These are phyloP conservation scores for Sternotherus odoratus DNA, from an alignment of 2,797 vertebrate species.

Conservation along the genomic window DNA sequence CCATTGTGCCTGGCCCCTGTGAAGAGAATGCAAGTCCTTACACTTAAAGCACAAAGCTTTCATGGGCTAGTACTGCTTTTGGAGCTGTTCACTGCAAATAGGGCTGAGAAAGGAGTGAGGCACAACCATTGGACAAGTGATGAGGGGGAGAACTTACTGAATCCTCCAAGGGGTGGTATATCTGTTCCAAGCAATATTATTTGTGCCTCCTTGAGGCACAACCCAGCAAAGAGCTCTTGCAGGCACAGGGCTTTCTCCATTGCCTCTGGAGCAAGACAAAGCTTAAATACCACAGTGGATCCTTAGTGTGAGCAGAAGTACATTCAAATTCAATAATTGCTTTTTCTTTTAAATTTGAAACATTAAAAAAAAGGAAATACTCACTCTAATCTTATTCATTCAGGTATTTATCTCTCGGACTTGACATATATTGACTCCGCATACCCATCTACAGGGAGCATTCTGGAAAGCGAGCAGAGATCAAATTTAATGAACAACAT, in stretches of 20 bases:
- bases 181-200: not conserved
- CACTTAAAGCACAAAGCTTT: not conserved
- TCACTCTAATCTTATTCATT: slow-evolving; percentile 53
- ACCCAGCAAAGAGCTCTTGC: not conserved
- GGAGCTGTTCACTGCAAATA: not conserved
- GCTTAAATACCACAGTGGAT: not conserved
- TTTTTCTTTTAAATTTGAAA: not conserved
- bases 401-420: slow-evolving; percentile 98
- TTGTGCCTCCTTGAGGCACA: not conserved
- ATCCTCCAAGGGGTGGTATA: fast-evolving
- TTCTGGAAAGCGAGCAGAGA: slow-evolving; percentile 96
- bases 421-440: slow-evolving; percentile 98
- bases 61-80: fast-evolving
- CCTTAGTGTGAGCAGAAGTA: not conserved
- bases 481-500: slow-evolving; percentile 99
- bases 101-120: not conserved
- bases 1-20: fast-evolving
- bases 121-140: not conserved
- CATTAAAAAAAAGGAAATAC: slow-evolving; percentile 9
- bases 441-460: slow-evolving; percentile 98
- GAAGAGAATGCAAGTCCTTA: not conserved
- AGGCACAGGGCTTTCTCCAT: fast-evolving
- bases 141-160: not conserved
- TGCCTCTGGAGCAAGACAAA: not conserved
- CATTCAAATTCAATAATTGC: not conserved